Percentiles rank a stretch among this genome's conserved stretches.
phyloP scores from a whole-genome alignment of 2,888 invertebrate species.

The Corythucha ciliata region DNA sequence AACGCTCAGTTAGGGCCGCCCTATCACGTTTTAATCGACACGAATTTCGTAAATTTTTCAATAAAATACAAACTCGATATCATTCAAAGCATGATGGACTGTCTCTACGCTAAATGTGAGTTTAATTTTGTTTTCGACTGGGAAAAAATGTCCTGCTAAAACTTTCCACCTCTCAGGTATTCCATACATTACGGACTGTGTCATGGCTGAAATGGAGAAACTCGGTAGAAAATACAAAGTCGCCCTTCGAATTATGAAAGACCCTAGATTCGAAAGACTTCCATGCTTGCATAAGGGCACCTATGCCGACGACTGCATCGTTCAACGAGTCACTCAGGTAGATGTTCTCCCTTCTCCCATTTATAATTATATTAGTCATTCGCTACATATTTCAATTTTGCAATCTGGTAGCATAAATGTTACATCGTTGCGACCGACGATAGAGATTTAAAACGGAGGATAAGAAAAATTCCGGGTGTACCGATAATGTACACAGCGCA shows the following conservation, averaged over 20 bases:
- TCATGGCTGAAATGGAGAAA: slow-evolving; percentile 94
- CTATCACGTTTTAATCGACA: slow-evolving; percentile 91
- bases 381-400: slow-evolving; percentile 31
- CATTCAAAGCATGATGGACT: slow-evolving; percentile 97
- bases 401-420: slow-evolving; percentile 97
- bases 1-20: slow-evolving; percentile 98
- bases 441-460: slow-evolving; percentile 87
- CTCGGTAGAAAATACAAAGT: slow-evolving; percentile 90
- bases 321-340: slow-evolving; percentile 82
- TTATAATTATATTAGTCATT: background rate
- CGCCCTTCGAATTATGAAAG: slow-evolving; percentile 89
- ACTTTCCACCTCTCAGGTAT: slow-evolving; percentile 64
- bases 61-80: slow-evolving; percentile 97
- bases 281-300: slow-evolving; percentile 94
- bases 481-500: slow-evolving; percentile 96
- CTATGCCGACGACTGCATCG: slow-evolving; percentile 97
- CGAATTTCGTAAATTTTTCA: slow-evolving; percentile 97
- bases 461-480: slow-evolving; percentile 95
- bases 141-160: background rate
- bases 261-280: slow-evolving; percentile 85
- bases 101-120: slow-evolving; percentile 85
- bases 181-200: slow-evolving; percentile 97
- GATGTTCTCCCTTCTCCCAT: slow-evolving; percentile 12
- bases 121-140: slow-evolving; percentile 19
- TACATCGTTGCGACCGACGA: slow-evolving; percentile 99